Percentiles rank a stretch among this genome's conserved stretches.
Evolutionary conservation across 2,797 vertebrate species (phyloP).

Genomic region (Cossypha heuglini): DNA sequence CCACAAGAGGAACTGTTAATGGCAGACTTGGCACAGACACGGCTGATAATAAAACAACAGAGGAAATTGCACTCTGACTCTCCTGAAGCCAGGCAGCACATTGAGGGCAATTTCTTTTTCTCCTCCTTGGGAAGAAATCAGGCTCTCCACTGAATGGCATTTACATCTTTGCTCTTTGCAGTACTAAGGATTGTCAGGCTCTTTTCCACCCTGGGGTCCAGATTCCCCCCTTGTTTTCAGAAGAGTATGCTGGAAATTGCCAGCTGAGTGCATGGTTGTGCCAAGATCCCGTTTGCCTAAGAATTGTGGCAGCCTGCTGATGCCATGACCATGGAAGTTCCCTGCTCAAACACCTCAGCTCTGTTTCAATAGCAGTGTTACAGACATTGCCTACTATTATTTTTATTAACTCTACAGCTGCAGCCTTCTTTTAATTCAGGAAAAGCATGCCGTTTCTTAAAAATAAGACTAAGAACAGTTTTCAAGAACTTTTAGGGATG

Average conservation of each 20-base stretch:
- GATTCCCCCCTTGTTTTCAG: neutral
- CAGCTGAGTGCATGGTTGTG: neutral
- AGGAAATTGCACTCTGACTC: neutral
- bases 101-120: neutral
- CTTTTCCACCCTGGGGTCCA: neutral
- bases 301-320: neutral
- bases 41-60: neutral
- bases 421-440: neutral
- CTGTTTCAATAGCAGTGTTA: neutral
- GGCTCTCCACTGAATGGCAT: neutral
- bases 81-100: neutral
- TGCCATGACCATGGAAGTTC: neutral
- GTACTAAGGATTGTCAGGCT: neutral
- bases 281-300: neutral
- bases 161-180: neutral
- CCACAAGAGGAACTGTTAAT: neutral
- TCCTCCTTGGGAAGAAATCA: neutral
- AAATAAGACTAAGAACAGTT: neutral
- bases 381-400: neutral
- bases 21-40: neutral
- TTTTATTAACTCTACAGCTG: neutral
- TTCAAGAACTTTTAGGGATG: neutral
- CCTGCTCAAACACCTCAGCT: neutral
- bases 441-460: neutral
- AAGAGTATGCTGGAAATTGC: neutral